These are phyloP conservation scores for Axinella damicornis DNA, from an alignment of 37 sponge, comb jelly and placozoan species.

Conservation along the genomic window DNA sequence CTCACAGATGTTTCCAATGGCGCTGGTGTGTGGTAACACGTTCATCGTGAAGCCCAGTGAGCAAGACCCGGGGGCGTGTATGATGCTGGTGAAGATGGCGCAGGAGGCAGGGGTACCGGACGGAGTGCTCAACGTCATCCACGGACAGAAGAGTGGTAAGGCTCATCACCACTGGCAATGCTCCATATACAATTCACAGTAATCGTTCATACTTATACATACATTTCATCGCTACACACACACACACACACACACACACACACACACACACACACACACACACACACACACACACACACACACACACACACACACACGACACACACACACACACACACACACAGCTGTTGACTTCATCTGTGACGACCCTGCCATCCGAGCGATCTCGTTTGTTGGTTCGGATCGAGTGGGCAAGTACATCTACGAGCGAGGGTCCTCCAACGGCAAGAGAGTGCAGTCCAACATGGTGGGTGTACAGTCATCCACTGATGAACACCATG, in stretches of 20 bases:
- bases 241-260: no score
- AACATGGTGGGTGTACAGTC: conserved; percentile 91
- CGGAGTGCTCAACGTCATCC: conserved; percentile 97
- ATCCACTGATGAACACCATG: no score
- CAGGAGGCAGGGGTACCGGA: conserved; percentile 94
- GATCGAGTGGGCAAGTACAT: conserved; percentile 93
- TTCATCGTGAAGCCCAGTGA: conserved; percentile 96
- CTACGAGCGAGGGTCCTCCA: conserved; percentile 91
- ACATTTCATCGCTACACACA: background rate
- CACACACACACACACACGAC: no score
- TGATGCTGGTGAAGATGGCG: conserved; percentile 90
- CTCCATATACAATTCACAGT: no score
- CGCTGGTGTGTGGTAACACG: conserved; percentile 97
- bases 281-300: background rate
- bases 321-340: background rate
- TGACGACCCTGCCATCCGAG: conserved; percentile 90
- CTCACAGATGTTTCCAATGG: conserved; percentile 94
- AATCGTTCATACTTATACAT: background rate
- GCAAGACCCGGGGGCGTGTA: conserved; percentile 92
- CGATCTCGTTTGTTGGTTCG: conserved; percentile 97
- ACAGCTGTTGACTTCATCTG: conserved; percentile 88
- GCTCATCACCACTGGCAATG: background rate
- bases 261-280: background rate
- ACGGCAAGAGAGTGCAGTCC: conserved; percentile 98
- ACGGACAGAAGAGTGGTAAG: conserved; percentile 84